These are phyloP conservation scores for Erinaceus europaeus DNA, from an alignment of 2,113 vertebrate genomes.

Conservation along the genomic window DNA sequence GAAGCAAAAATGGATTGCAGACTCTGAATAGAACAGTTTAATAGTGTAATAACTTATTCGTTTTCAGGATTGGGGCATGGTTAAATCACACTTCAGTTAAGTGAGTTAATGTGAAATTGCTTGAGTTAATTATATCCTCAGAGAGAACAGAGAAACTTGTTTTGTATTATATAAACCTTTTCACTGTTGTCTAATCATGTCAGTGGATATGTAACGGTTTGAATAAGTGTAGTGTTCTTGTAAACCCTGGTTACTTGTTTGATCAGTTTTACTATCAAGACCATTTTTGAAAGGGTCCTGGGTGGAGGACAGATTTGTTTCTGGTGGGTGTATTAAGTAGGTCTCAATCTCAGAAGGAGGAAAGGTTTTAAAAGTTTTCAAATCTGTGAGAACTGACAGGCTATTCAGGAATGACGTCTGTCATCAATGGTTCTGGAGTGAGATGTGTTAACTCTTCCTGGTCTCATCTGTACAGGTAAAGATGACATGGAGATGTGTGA, in stretches of 20 bases:
- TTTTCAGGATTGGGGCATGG: not conserved
- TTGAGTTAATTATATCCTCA: not conserved
- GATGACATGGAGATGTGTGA: slow-evolving; percentile 99
- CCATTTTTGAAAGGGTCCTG: not conserved
- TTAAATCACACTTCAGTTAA: not conserved
- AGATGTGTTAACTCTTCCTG: not conserved
- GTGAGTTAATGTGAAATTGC: not conserved
- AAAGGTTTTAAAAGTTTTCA: not conserved
- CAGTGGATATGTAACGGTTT: not conserved
- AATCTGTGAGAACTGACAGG: not conserved
- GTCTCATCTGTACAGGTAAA: slow-evolving; percentile 85
- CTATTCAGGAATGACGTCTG: not conserved
- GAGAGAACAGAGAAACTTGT: not conserved
- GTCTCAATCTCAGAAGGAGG: not conserved
- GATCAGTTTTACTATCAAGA: not conserved
- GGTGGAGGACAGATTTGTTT: not conserved
- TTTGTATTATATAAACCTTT: not conserved
- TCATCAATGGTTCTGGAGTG: not conserved
- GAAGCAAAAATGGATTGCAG: not conserved
- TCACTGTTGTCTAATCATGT: not conserved
- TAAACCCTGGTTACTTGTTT: not conserved
- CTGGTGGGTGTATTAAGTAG: slow-evolving; percentile 14
- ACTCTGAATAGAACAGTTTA: not conserved
- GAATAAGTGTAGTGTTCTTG: not conserved
- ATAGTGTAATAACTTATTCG: not conserved